Conservation (phyloP, 2,113 vertebrate genomes). For the Calidris pygmaea region DNA sequence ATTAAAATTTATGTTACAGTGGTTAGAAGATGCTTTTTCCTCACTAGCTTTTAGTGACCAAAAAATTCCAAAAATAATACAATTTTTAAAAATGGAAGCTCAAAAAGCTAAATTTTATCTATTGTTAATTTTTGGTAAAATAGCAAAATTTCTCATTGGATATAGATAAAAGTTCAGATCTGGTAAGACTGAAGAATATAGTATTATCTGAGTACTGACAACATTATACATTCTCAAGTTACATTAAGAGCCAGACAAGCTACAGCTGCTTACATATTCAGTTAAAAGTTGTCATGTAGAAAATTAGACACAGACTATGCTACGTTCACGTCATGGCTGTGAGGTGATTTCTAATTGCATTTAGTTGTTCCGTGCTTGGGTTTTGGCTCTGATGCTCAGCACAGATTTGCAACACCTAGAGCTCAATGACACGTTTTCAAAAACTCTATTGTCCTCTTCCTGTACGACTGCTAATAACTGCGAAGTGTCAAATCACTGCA, state of each 20-base stretch:
- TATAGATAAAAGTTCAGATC: neutral
- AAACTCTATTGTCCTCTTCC: neutral
- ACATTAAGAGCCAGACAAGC: neutral
- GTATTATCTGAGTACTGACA: neutral
- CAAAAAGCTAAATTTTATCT: neutral
- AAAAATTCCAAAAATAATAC: neutral
- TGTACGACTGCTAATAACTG: neutral
- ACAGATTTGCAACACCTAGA: neutral
- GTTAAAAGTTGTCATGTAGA: neutral
- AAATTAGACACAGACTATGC: neutral
- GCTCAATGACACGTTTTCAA: neutral
- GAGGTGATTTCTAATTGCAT: neutral
- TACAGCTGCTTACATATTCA: neutral
- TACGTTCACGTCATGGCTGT: neutral
- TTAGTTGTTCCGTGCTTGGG: neutral
- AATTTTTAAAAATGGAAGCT: neutral
- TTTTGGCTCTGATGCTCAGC: neutral
- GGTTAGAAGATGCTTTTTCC: neutral
- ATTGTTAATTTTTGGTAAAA: neutral
- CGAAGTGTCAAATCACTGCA: neutral
- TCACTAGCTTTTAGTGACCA: neutral
- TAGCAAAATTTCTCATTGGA: neutral
- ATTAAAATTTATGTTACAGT: neutral
- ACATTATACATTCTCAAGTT: neutral
- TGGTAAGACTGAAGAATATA: neutral